phyloP scores from a whole-genome alignment of 2,797 vertebrate species.

The Melanotaenia parkinsoni region DNA sequence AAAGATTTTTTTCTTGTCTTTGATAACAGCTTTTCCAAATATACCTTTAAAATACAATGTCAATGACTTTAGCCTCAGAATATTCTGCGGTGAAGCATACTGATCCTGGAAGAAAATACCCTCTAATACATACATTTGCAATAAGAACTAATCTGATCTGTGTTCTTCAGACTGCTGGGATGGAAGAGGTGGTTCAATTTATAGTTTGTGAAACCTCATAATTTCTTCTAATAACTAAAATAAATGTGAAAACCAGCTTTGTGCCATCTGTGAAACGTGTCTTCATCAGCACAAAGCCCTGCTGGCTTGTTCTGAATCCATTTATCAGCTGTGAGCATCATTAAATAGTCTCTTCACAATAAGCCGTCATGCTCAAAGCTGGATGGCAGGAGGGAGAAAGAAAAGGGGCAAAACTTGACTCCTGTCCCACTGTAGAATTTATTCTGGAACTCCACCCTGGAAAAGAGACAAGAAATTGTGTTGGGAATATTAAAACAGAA shows the following conservation, averaged over 20 bases:
- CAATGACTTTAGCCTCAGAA: slow-evolving; percentile 7
- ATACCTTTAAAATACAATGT: not conserved
- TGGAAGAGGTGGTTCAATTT: not conserved
- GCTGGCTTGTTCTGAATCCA: slow-evolving; percentile 30
- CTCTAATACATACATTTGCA: slow-evolving; percentile 6
- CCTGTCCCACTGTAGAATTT: slow-evolving; percentile 95
- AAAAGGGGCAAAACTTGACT: slow-evolving; percentile 94
- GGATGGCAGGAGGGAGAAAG: slow-evolving; percentile 86
- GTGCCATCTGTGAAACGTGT: slow-evolving; percentile 15
- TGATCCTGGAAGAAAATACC: slow-evolving; percentile 19
- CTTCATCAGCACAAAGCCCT: slow-evolving; percentile 18
- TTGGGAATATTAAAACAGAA: slow-evolving; percentile 20
- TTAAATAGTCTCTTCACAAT: slow-evolving; percentile 66
- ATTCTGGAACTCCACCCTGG: slow-evolving; percentile 99
- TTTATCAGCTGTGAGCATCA: slow-evolving; percentile 25
- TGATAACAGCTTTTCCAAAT: not conserved
- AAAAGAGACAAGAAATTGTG: slow-evolving; percentile 31
- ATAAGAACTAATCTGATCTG: slow-evolving; percentile 10
- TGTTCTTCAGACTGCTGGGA: slow-evolving; percentile 5
- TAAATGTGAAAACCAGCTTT: slow-evolving; percentile 26
- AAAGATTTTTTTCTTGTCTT: not conserved
- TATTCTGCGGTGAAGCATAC: slow-evolving; percentile 1
- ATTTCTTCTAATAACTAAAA: slow-evolving; percentile 21
- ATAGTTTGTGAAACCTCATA: slow-evolving; percentile 21
- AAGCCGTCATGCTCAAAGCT: slow-evolving; percentile 80